Conservation (phyloP, 2,797 vertebrate species). For the Fundulus diaphanus region DNA sequence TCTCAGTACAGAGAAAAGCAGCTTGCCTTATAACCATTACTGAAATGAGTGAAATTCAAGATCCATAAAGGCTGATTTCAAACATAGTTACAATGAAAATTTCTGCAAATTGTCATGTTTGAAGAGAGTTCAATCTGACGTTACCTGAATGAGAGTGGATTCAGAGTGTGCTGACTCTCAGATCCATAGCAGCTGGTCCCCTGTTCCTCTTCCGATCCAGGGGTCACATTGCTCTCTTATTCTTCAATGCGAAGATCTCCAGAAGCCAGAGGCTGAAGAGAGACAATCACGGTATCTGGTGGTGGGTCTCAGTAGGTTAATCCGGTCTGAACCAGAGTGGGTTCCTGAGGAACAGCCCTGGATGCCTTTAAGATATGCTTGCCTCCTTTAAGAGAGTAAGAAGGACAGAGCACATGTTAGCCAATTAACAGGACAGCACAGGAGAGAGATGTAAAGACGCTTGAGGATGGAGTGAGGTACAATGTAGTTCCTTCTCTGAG, state of each 20-base stretch:
- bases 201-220: constrained; percentile 51
- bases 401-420: constrained; percentile 38
- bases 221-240: constrained; percentile 67
- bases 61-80: neutral
- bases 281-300: constrained; percentile 17
- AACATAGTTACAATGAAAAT: neutral
- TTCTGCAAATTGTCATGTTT: neutral
- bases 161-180: constrained; percentile 70
- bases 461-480: constrained; percentile 12
- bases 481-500: constrained; percentile 34
- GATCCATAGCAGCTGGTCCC: constrained; percentile 76
- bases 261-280: constrained; percentile 18
- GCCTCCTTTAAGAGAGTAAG: constrained; percentile 52
- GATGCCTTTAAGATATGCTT: constrained; percentile 26
- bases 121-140: neutral
- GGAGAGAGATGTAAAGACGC: constrained; percentile 9
- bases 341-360: constrained; percentile 10
- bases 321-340: constrained; percentile 20
- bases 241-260: constrained; percentile 26
- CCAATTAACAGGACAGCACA: constrained; percentile 22
- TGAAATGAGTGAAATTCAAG: neutral
- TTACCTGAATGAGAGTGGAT: constrained; percentile 73
- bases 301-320: constrained; percentile 11
- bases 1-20: neutral
- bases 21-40: neutral